Evolutionary conservation across 2,113 vertebrate genomes (phyloP), one percentile per base, ranked within the genome.

Genomic region (Ploceus nigricollis): DNA sequence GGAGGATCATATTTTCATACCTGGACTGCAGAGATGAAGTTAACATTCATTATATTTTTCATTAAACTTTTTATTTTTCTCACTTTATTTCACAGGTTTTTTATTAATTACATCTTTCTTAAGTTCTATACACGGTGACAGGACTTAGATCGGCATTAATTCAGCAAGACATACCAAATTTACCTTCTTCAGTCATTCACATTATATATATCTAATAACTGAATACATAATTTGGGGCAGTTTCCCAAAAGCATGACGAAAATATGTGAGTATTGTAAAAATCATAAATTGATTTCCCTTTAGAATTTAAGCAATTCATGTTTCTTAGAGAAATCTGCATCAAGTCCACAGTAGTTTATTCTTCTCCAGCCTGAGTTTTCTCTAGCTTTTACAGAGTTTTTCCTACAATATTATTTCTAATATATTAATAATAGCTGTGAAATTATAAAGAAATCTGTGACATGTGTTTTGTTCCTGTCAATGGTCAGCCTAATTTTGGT

Each of bases 31-130:
- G 39, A 61, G 14, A 25, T 44, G 23, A 85, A 77, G 30, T 72
- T 68, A 80, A 71, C 23, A 50, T 61, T 93, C 9, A 45, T 54
- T 66, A 13, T 24, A 56, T 68, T 91, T 96, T 89, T 82, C 30
- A 77, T 72, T 69, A 35, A 20, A 57, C 6, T 2, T 33, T 82
- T 7, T 21, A 11, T 82, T 87, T 37, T 87, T 91, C 40, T 90
- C 35, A 65, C 63, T 82, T 19, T 4, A 45, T 7, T 35, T 82
- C 27, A 82, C 6, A 33, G 28, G 27, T 53, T 28, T 12, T 58
- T 57, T 70, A 85, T 69, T 71, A 87, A 56, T 71, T 79, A 13
- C 3, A 20, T 71, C 8, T 76, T 87, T 72, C 40, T 72, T 66
- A 10, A 35, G 11, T 10, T 96, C 85, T 66, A 25, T 69, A 42